phyloP scores from a whole-genome alignment of 2,113 vertebrate species.

The Cepphus grylle region DNA sequence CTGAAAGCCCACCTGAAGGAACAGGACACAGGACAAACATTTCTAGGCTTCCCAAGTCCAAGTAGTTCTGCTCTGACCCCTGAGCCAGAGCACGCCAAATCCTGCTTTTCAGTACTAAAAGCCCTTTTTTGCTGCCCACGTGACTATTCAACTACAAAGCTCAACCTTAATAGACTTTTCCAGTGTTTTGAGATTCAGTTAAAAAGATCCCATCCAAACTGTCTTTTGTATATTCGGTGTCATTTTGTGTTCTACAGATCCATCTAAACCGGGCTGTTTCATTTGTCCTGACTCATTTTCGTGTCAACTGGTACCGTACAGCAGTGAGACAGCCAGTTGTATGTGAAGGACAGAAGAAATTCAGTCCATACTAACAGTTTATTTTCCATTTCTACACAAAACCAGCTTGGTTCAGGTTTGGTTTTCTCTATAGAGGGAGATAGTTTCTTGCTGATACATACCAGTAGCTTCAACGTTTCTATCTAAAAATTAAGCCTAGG shows the following conservation, averaged over 20 bases:
- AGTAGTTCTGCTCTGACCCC: background rate
- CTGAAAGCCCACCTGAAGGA: background rate
- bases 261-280: background rate
- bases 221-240: background rate
- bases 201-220: background rate
- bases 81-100: background rate
- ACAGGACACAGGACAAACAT: background rate
- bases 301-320: accelerated
- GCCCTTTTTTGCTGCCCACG: background rate
- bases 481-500: background rate
- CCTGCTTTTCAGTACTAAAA: background rate
- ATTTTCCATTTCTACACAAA: background rate
- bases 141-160: background rate
- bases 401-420: background rate
- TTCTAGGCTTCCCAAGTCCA: background rate
- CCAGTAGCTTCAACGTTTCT: background rate
- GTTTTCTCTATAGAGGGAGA: background rate
- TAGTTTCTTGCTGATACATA: background rate
- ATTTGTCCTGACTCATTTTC: background rate
- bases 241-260: background rate
- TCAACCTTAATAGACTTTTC: background rate
- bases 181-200: background rate
- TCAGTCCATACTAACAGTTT: background rate
- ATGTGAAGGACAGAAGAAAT: background rate
- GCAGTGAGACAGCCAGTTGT: background rate